These are phyloP conservation scores for Amphipyra tragopoginis DNA, from an alignment of 2,888 invertebrate species.

Conservation along the genomic window DNA sequence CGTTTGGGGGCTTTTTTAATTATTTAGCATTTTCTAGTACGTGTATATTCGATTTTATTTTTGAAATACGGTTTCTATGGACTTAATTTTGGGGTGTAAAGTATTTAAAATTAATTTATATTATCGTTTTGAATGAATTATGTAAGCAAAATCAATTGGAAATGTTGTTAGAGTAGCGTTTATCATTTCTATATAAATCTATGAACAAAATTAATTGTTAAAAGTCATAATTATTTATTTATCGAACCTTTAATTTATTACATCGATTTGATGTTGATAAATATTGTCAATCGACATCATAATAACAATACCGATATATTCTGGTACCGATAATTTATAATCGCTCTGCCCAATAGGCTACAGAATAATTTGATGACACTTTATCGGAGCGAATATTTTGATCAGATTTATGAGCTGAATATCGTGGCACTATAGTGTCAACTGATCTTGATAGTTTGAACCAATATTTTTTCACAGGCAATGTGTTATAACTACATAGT, in stretches of 20 bases:
- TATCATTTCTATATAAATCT: slow-evolving; percentile 8
- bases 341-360: no score
- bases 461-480: background rate
- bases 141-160: slow-evolving; percentile 30
- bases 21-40: slow-evolving; percentile 20
- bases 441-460: background rate
- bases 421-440: background rate
- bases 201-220: background rate
- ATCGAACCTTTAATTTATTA: background rate
- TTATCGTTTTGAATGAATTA: slow-evolving; percentile 18
- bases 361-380: background rate
- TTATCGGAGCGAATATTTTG: slow-evolving; percentile 1
- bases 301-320: background rate
- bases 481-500: slow-evolving; percentile 69
- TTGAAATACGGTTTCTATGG: slow-evolving; percentile 35
- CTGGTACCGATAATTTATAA: no score
- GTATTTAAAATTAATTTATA: slow-evolving; percentile 45
- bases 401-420: background rate
- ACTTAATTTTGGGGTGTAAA: slow-evolving; percentile 45
- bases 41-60: slow-evolving; percentile 26
- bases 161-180: slow-evolving; percentile 10
- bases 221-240: slow-evolving; percentile 37
- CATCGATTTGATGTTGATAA: background rate
- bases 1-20: slow-evolving; percentile 13
- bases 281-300: background rate